phyloP scores from a whole-genome alignment of 2,888 invertebrate genomes.

The Arrhopalites spinosus region DNA sequence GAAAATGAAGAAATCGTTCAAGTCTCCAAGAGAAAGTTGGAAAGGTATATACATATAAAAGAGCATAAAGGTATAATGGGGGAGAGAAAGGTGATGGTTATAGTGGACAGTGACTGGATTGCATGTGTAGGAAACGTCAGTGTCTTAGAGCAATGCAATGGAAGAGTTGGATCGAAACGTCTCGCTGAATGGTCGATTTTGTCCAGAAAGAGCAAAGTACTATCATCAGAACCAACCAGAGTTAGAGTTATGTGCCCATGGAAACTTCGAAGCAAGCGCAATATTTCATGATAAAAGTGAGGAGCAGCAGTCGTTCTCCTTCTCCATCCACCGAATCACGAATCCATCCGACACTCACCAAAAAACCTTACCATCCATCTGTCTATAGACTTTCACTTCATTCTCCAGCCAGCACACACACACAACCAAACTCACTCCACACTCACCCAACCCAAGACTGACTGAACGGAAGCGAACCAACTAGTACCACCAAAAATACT shows the following conservation, averaged over 20 bases:
- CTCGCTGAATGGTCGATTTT: constrained; percentile 54
- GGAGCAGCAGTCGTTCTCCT: constrained; percentile 33
- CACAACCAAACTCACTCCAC: too few species aligned
- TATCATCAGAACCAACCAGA: constrained; percentile 56
- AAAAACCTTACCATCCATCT: constrained; percentile 35
- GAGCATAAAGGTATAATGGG: not conserved
- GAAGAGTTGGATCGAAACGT: constrained; percentile 45
- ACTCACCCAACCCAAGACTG: not conserved
- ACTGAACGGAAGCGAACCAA: not conserved
- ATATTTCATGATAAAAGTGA: constrained; percentile 54
- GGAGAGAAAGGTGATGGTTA: not conserved
- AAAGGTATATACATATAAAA: not conserved
- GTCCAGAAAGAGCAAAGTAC: constrained; percentile 52
- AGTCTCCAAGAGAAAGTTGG: too few species aligned
- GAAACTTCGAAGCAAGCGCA: constrained; percentile 55
- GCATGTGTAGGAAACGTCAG: constrained; percentile 26
- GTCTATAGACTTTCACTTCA: constrained; percentile 43
- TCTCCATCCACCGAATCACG: constrained; percentile 43
- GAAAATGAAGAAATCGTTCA: too few species aligned
- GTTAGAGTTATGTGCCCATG: constrained; percentile 55
- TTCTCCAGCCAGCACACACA: not conserved
- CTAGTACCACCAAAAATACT: not conserved
- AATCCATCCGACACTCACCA: constrained; percentile 45
- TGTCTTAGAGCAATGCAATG: constrained; percentile 29
- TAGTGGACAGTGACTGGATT: not conserved